A percentile compares a stretch with the other conserved stretches of the same genome.
Conservation (phyloP, 2,797 vertebrate species). For the Spinibarbus caldwelli region DNA sequence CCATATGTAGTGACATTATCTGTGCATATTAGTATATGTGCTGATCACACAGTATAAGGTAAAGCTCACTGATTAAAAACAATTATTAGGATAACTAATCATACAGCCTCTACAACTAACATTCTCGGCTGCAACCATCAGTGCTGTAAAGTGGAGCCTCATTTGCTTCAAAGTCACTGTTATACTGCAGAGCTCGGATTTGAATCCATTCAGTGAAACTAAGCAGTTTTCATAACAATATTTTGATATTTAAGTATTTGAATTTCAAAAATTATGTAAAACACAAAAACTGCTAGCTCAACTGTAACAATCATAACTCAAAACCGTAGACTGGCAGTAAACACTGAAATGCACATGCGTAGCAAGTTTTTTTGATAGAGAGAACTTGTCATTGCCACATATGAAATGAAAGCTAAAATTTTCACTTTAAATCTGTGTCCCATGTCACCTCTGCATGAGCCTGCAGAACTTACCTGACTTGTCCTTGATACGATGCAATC, state of each 20-base stretch:
- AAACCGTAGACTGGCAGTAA: neutral
- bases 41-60: neutral
- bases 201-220: neutral
- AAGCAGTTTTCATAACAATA: too few species aligned
- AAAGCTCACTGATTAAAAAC: neutral
- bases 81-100: conserved; percentile 47
- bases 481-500: conserved; percentile 85
- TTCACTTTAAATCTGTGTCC: neutral
- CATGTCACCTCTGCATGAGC: too few species aligned
- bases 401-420: neutral
- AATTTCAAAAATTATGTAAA: neutral
- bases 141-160: too few species aligned
- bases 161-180: neutral
- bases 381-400: neutral
- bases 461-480: conserved; percentile 83
- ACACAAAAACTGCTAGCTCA: neutral
- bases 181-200: neutral
- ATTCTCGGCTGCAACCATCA: conserved; percentile 48
- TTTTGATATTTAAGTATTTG: neutral
- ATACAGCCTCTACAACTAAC: conserved; percentile 62
- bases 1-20: neutral
- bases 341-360: too few species aligned
- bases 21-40: neutral
- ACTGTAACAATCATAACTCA: neutral
- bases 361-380: neutral